Evolutionary conservation across 1,140 invertebrate genomes (phyloP), one percentile per base, ranked within the genome.

Genomic region (Brachionus calyciflorus): DNA sequence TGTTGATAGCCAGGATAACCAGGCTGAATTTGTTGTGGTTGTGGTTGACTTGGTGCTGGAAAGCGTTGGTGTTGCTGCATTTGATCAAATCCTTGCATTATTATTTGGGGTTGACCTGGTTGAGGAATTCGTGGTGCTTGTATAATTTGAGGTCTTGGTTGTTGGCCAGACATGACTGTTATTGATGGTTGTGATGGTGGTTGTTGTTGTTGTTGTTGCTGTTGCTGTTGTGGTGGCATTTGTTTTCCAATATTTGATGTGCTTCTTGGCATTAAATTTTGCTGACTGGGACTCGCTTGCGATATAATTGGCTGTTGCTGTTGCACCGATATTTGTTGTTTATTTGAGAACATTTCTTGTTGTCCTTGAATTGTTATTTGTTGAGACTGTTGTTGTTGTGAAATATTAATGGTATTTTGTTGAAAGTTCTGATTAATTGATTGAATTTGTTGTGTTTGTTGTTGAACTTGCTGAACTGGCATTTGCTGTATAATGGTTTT

Each of bases 251-350:
- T 65, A 24, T 65, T 65, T 10, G 60, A 65, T 12, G 37, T 41
- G 3, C 7, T 46, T 30, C 51, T 2, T n/a, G 30, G 44, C 46
- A 73, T 73, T 5, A 40, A 24, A 17, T 9, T 49, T 55, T 48
- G 69, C 7, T 73, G 69, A n/a, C 37, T 17, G 2, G 28, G 44
- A 48, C 41, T 70, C 24, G 65, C 37, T 44, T 70, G 65, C 10
- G 41, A 33, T 30, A 46, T 33, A n/a, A 70, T 48, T 24, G 49
- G 69, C 28, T 73, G 69, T n/a, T 57, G 53, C n/a, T 73, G 65
- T 37, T 48, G 46, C n/a, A n/a, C n/a, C n/a, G n/a, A n/a, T n/a
- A n/a, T n/a, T n/a, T n/a, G n/a, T n/a, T n/a, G n/a, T n/a, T n/a
- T n/a, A n/a, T n/a, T n/a, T 14, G 44, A 24, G 21, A 40, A 49